Evolutionary conservation across 2,888 invertebrate species (phyloP), one percentile per base, ranked within the genome.

Genomic region (Athrips mouffetella): DNA sequence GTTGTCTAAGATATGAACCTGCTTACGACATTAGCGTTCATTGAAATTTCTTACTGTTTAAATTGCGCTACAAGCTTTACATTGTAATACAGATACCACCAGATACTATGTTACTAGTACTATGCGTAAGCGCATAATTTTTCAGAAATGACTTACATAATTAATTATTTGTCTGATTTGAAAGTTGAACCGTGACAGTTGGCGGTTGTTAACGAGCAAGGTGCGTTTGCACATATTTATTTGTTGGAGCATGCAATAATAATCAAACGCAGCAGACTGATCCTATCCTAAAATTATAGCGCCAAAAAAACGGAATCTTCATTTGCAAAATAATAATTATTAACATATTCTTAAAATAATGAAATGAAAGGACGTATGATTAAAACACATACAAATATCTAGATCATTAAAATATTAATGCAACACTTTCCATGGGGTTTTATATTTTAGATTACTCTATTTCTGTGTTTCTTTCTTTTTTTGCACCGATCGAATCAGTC

Each of bases 201-300:
- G 49, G 53, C 40, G 53, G 50, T 55, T 54, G 54, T 54, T 63
- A 63, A 63, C 62, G 62, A 63, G 59, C 55, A 48, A 50, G 52
- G 46, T 56, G 51, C 55, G 54, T 45, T 48, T 50, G 48, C 53
- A 53, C 55, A 58, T 58, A 57, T 61, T 59, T 59, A 61, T 61
- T n/a, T 57, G 50, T 57, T 53, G 51, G 49, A 21, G 47, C 33
- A 25, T 39, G 47, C 48, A 49, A 47, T 53, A 31, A 49, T 54
- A 31, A 49, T 52, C 53, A 50, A 58, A 58, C 27, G 50, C 48
- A 55, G 49, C 51, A 54, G 47, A n/a, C n/a, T n/a, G n/a, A 51
- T 51, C 35, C 15, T 48, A 40, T 45, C 45, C 39, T 21, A 39
- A 27, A 51, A 29, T 47, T 47, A 42, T 47, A 37, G 47, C 41